A percentile compares a stretch with the other conserved stretches of the same genome.
Evolutionary conservation across 2,797 vertebrate genomes (phyloP).

Genomic region (Myotis planiceps): DNA sequence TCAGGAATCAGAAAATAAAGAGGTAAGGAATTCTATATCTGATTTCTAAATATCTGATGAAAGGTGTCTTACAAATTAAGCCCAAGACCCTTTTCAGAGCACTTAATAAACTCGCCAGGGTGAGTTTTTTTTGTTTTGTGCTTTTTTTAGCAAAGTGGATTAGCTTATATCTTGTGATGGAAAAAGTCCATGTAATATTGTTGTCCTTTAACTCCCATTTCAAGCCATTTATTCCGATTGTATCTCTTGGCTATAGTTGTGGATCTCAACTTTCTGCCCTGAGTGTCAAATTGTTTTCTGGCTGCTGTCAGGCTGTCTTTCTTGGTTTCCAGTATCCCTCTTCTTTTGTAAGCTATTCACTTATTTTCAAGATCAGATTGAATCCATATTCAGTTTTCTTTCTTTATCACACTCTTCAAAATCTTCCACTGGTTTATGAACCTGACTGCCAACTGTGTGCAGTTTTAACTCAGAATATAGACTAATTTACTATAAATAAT

Average conservation of each 20-base stretch:
- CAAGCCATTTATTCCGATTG: constrained; percentile 59
- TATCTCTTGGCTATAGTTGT: constrained; percentile 75
- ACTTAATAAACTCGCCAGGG: constrained; percentile 71
- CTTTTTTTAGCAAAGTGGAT: constrained; percentile 63
- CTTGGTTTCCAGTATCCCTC: constrained; percentile 61
- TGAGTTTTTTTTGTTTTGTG: constrained; percentile 73
- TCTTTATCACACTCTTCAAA: not conserved
- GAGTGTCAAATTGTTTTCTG: constrained; percentile 69
- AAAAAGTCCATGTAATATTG: constrained; percentile 70
- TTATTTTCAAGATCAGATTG: constrained; percentile 41
- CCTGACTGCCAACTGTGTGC: not conserved
- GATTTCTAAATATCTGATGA: constrained; percentile 71
- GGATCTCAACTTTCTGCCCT: constrained; percentile 74
- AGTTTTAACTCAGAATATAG: constrained; percentile 47
- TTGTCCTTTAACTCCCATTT: constrained; percentile 53
- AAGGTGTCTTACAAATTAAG: constrained; percentile 75
- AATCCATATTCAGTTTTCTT: not conserved
- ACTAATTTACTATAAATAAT: not conserved
- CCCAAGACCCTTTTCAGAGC: constrained; percentile 59
- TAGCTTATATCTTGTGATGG: constrained; percentile 76
- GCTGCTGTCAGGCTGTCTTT: constrained; percentile 68
- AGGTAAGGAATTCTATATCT: constrained; percentile 47
- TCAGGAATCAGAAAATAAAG: constrained; percentile 71
- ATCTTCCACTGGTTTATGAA: not conserved
- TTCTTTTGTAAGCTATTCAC: constrained; percentile 2